Evolutionary conservation across 2,888 invertebrate genomes (phyloP), one percentile per base, ranked within the genome.

Genomic region (Drosophila borborema): DNA sequence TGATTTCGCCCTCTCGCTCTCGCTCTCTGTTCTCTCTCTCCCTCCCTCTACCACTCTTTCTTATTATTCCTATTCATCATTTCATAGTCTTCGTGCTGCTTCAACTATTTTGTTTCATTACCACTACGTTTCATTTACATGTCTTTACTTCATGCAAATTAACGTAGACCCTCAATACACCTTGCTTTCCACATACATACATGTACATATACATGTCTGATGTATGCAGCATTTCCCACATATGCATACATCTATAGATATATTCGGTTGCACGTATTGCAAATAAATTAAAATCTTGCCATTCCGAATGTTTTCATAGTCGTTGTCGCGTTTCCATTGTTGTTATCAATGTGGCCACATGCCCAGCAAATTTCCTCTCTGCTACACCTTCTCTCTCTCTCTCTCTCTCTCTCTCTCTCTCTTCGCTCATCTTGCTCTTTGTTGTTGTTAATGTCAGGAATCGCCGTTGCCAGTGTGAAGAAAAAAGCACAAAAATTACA

Each of bases 401-500:
- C 20, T 36, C 18, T 40, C 38, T 6, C 49, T 23, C 23, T 18
- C 34, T n/a, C 34, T 10, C 1, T 3, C 49, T 14, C 43, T 14
- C 40, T 38, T 41, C 18, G 12, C 12, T 58, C 56, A 55, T 58
- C 46, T 45, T 46, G 16, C 60, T 9, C 56, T 53, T 46, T 58
- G 54, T 62, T 63, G 67, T 16, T 70, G 75, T 61, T 68, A 68
- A 64, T 64, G 64, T 58, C 74, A 58, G 70, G 28, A 74, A 59
- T 74, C 70, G 72, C 51, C 60, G 45, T 62, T 78, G 64, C 41
- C 80, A 66, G 81, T 70, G 81, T 62, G 72, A 76, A 72, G 64
- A 80, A 79, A 77, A 82, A 81, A 69, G 59, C 77, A 48, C 64
- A 67, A 64, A 83, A 88, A 78, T 72, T 80, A 76, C 81, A 80